phyloP scores from a whole-genome alignment of 2,113 vertebrate species.

The Ramphastos sulfuratus region DNA sequence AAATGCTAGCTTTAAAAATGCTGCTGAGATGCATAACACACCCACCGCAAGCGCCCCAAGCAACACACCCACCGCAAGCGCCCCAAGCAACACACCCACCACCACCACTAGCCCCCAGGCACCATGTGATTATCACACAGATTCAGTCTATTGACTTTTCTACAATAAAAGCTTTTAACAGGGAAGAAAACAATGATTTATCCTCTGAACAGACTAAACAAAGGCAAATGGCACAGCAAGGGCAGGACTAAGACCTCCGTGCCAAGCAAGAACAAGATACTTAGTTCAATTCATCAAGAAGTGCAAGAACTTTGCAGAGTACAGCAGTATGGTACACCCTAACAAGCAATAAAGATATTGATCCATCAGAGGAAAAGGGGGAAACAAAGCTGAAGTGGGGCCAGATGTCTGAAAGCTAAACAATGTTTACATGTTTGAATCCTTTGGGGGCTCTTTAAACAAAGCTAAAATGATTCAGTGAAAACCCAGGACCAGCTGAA shows the following conservation, averaged over 20 bases:
- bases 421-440: conserved; percentile 8
- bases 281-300: not conserved
- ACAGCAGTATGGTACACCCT: not conserved
- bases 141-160: not conserved
- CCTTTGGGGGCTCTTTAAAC: not conserved
- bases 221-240: not conserved
- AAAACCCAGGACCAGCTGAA: not conserved
- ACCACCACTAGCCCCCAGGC: not conserved
- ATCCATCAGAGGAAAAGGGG: not conserved
- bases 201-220: not conserved
- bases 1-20: not conserved
- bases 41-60: not conserved
- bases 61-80: too few relatives aligned
- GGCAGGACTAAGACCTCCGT: not conserved
- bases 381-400: not conserved
- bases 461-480: not conserved
- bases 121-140: not conserved
- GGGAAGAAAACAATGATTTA: not conserved
- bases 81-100: not conserved
- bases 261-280: not conserved
- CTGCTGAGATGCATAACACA: not conserved
- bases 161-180: not conserved
- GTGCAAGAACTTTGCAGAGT: not conserved
- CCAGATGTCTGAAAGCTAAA: not conserved
- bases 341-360: not conserved